Percentiles rank a stretch among this genome's conserved stretches.
Evolutionary conservation across 2,888 invertebrate species (phyloP).

Genomic region (Megamerina dolium): DNA sequence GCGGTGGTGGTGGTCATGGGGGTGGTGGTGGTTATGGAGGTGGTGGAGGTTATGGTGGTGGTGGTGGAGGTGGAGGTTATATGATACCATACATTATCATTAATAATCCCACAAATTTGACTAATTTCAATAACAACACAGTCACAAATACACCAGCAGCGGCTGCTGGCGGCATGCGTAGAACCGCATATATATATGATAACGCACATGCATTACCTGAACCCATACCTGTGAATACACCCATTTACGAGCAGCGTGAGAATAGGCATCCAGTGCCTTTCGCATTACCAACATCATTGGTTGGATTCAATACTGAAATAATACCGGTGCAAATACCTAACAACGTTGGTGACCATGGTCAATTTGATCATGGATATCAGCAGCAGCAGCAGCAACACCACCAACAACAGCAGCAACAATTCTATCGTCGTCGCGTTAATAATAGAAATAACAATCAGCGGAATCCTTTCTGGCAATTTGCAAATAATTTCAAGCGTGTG

Average conservation of each 20-base stretch:
- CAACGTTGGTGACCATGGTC: neutral
- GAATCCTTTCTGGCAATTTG: slow-evolving; percentile 23
- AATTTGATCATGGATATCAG: neutral
- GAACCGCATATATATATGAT: neutral
- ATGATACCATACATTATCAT: slow-evolving; percentile 12
- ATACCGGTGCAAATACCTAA: neutral
- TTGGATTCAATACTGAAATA: slow-evolving; percentile 1
- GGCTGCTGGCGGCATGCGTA: neutral
- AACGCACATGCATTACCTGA: neutral
- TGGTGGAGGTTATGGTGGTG: slow-evolving; percentile 7
- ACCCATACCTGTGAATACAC: neutral
- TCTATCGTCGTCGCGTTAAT: slow-evolving; percentile 1
- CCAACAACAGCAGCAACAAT: neutral
- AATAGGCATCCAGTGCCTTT: no score
- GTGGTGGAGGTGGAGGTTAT: slow-evolving; percentile 20
- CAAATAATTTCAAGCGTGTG: slow-evolving; percentile 26
- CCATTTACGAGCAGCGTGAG: neutral
- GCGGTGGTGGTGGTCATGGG: neutral
- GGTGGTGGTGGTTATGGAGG: neutral
- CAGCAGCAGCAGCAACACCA: slow-evolving; percentile 9
- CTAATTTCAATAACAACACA: slow-evolving; percentile 8
- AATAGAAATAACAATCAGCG: slow-evolving; percentile 1
- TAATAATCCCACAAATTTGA: slow-evolving; percentile 7
- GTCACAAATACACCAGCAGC: neutral
- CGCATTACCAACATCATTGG: no score